These are phyloP conservation scores for Brachypterus glaber DNA, from an alignment of 2,888 invertebrate genomes.

Conservation along the genomic window DNA sequence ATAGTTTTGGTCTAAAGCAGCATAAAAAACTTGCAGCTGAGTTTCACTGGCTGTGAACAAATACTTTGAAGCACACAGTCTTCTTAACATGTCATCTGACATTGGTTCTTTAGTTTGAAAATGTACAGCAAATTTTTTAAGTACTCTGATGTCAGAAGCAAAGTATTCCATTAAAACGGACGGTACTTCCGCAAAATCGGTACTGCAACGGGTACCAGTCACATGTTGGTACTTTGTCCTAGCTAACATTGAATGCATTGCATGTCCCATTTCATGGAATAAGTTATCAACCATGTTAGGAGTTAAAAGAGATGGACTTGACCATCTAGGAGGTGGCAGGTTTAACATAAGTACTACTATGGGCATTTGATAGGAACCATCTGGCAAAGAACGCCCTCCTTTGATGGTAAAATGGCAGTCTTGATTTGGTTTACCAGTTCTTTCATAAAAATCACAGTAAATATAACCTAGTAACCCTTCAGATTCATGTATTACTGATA, in stretches of 20 bases:
- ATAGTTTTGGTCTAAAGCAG: constrained; percentile 83
- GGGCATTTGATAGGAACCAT: constrained; percentile 82
- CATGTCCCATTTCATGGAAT: constrained; percentile 99
- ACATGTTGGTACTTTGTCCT: constrained; percentile 94
- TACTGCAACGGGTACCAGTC: constrained; percentile 91
- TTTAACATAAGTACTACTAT: constrained; percentile 91
- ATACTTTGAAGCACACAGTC: constrained; percentile 76
- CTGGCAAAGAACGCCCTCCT: constrained; percentile 71
- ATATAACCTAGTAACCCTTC: constrained; percentile 85
- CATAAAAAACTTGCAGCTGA: constrained; percentile 48
- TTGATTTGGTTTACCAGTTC: constrained; percentile 86
- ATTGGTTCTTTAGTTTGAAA: constrained; percentile 80
- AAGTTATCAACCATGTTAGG: constrained; percentile 88
- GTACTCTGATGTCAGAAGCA: constrained; percentile 76
- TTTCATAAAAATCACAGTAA: constrained; percentile 94
- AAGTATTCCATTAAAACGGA: constrained; percentile 99
- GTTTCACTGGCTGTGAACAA: constrained; percentile 82
- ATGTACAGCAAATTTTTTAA: constrained; percentile 80
- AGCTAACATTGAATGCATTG: constrained; percentile 97
- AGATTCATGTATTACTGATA: constrained; percentile 75
- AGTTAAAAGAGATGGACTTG: constrained; percentile 68
- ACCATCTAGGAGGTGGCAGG: constrained; percentile 64
- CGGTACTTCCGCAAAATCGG: constrained; percentile 98
- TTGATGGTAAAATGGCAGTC: constrained; percentile 99
- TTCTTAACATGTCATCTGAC: constrained; percentile 67